Base-by-base conservation (phyloP, 2,113 vertebrate genomes). In the Brevimyrus niger region DNA sequence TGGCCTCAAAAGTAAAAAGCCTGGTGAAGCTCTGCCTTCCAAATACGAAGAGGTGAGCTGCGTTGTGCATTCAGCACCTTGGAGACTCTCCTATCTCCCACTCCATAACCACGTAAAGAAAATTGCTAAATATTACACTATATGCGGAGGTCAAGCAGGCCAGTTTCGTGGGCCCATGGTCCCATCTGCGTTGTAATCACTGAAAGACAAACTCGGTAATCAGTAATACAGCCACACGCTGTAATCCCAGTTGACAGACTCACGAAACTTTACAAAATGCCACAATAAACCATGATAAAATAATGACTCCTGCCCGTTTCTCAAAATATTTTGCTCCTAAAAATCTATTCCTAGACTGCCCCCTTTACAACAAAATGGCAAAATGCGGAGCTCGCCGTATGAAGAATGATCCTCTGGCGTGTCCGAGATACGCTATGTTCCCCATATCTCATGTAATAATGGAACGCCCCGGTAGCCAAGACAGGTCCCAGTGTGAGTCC, bases 221-320 rank as follows among this genome's bases (percentile, higher is more conserved):
- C 51, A 53, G 3, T 19, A 53, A 17, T 17, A 51, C 17, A 53
- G 51, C 89, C 90, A 88, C 88, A 90, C 13, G 31, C 89, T 69
- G 80, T 90, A 91, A 92, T 91, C 92, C 90, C 91, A 13, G 86
- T 89, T 89, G 50, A 91, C 90, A 90, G 85, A 90, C 88, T 88
- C 90, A 46, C 89, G 17, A 58, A 87, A 87, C 73, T 88, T 90
- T 65, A 38, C n/a, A 7, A 42, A 46, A 47, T 55, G 86, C 87
- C 86, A 47, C 27, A 80, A 69, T 15, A 87, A 80, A 53, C 46
- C 46, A 23, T 82, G 11, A 44, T 82, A 84, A 84, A 84, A 83
- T 47, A 84, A 47, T 47, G 31, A 80, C 35, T 80, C 15, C 35
- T 80, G 88, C 51, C 27, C 85, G 53, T 31, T 51, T 51, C 48